A percentile compares a stretch with the other conserved stretches of the same genome.
phyloP scores from a whole-genome alignment of 2,888 invertebrate species.

The Leptinotarsa haldemani region DNA sequence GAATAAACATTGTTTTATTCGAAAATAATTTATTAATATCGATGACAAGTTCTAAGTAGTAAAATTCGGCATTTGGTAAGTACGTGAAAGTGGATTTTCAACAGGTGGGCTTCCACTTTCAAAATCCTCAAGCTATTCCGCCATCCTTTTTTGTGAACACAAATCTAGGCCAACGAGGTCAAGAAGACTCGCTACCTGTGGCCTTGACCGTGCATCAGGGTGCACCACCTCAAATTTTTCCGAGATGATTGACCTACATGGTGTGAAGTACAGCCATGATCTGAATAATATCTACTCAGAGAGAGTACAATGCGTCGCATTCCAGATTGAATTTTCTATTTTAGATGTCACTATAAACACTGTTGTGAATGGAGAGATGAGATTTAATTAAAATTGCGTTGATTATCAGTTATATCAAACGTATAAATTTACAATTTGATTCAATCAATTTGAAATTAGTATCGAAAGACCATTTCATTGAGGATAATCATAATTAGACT shows the following conservation, averaged over 20 bases:
- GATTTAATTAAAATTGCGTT: too few relatives aligned
- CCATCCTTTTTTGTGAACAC: conserved; percentile 11
- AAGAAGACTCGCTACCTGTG: conserved; percentile 29
- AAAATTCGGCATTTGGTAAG: conserved; percentile 2
- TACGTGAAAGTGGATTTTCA: conserved; percentile 17
- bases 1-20: not conserved
- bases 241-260: conserved; percentile 43
- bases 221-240: conserved; percentile 32
- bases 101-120: conserved; percentile 20
- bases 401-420: too few relatives aligned
- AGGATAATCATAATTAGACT: too few relatives aligned
- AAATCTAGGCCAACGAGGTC: conserved; percentile 34
- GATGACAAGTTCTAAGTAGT: not conserved
- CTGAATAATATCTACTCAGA: not conserved
- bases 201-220: conserved; percentile 50
- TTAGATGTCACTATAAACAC: too few relatives aligned
- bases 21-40: not conserved
- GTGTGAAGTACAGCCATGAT: conserved; percentile 6
- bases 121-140: conserved; percentile 1
- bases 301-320: not conserved
- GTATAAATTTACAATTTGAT: too few relatives aligned
- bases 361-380: too few relatives aligned
- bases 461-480: too few relatives aligned
- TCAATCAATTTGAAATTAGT: too few relatives aligned
- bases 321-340: not conserved